Evolutionary conservation across 2,888 invertebrate species (phyloP).

Genomic region (Cryptus viduatorius): DNA sequence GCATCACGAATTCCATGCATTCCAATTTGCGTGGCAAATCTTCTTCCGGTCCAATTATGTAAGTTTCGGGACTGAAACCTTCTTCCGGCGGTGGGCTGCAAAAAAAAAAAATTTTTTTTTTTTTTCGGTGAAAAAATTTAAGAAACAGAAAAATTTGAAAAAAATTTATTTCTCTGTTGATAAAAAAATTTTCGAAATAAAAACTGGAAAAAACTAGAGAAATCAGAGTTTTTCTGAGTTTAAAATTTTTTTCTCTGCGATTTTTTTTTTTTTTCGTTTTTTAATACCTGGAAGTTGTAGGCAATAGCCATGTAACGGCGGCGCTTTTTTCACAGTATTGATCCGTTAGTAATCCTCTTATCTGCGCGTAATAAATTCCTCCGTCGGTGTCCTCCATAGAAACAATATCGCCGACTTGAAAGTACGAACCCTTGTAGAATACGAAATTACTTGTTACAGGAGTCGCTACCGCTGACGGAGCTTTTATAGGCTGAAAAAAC

Average conservation of each 20-base stretch:
- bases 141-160: background rate
- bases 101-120: background rate
- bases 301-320: slow-evolving; percentile 95
- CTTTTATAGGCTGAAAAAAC: slow-evolving; percentile 89
- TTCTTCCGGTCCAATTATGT: slow-evolving; percentile 96
- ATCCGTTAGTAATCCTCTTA: slow-evolving; percentile 95
- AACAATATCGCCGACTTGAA: slow-evolving; percentile 96
- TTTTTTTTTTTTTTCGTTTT: background rate
- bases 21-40: slow-evolving; percentile 94
- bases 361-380: slow-evolving; percentile 94
- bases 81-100: slow-evolving; percentile 90
- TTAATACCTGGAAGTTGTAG: slow-evolving; percentile 89
- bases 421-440: slow-evolving; percentile 92
- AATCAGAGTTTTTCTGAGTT: too few relatives aligned
- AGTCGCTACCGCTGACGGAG: slow-evolving; percentile 92
- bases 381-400: slow-evolving; percentile 92
- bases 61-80: slow-evolving; percentile 95
- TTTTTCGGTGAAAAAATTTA: too few relatives aligned
- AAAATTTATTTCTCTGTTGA: slow-evolving; percentile 29
- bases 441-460: slow-evolving; percentile 92
- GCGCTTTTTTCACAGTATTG: slow-evolving; percentile 98
- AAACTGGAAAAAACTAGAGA: too few relatives aligned
- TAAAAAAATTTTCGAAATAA: too few relatives aligned
- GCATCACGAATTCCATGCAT: slow-evolving; percentile 96
- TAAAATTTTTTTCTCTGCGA: too few relatives aligned